Base-by-base conservation (phyloP, 2,113 vertebrate genomes). In the Pampusana beccarii region DNA sequence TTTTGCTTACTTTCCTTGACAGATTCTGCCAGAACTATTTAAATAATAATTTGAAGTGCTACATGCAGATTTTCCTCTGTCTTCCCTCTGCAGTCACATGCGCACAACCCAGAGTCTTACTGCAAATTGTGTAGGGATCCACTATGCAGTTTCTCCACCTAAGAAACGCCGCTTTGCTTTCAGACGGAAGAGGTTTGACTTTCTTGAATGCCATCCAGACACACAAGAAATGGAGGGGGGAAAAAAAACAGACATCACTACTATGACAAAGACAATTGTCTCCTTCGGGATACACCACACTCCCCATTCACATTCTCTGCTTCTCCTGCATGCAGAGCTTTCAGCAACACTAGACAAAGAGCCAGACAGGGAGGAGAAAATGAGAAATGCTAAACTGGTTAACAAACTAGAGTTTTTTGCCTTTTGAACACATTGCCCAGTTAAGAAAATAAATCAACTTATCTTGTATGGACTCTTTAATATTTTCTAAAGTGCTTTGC, bases 21-120 rank as follows among this genome's bases (percentile, higher is more conserved):
- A 90, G 81, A 89, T 90, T 88, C 86, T 94, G 94, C 74, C 82
- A 92, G 85, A 88, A 80, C 48, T 88, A 62, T 90, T 97, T 93
- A 86, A 91, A 94, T 93, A 93, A 81, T 88, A 86, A 90, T 75
- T 93, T 86, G 75, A 93, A 87, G 58, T 77, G 74, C 70, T 84
- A 71, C 67, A 85, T 90, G 78, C 85, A 92, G 62, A 72, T 95
- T 93, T 88, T 65, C 77, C 70, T 73, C 56, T 54, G 36, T 92
- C 65, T 84, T 16, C 61, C 42, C 58, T 81, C 69, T 20, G 2
- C 80, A 69, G 34, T 85, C 61, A 78, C 36, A 82, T 1, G 1
- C 75, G 82, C 67, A 74, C 33, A 93, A 64, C 38, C 29, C 69
- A 88, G 46, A 93, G 34, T 20, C 88, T 86, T 38, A 25, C 38